Conservation (phyloP, 2,797 vertebrate species). For the Leptatherina wallacei region DNA sequence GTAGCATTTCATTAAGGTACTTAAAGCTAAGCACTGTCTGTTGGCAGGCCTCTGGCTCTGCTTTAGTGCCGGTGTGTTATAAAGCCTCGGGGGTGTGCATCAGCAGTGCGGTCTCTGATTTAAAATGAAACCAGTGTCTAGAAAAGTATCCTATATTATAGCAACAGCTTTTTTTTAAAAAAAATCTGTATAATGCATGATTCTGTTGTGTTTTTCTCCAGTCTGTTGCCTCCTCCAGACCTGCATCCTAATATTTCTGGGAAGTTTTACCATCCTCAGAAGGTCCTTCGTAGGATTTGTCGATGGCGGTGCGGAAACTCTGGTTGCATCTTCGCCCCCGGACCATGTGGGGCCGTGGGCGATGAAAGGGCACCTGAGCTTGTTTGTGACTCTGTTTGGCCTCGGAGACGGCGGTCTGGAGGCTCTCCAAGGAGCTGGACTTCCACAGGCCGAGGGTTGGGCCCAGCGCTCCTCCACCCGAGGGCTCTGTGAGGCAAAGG, state of each 20-base stretch:
- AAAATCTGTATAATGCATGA: background rate
- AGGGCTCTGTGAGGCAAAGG: constrained; percentile 44
- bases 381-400: constrained; percentile 86
- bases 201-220: background rate
- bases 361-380: constrained; percentile 89
- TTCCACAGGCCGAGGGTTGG: constrained; percentile 94
- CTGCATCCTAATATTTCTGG: background rate
- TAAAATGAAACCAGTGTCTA: constrained; percentile 41
- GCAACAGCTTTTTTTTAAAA: constrained; percentile 19
- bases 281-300: constrained; percentile 95
- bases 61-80: constrained; percentile 59
- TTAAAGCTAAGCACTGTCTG: constrained; percentile 66
- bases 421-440: constrained; percentile 97
- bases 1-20: constrained; percentile 77
- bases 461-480: constrained; percentile 80
- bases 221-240: background rate
- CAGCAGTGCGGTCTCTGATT: constrained; percentile 44
- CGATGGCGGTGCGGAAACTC: constrained; percentile 95
- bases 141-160: constrained; percentile 7
- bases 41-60: constrained; percentile 67
- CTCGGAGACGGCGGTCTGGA: constrained; percentile 93
- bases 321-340: constrained; percentile 92
- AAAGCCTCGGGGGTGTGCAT: constrained; percentile 58
- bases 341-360: constrained; percentile 88
- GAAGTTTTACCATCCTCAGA: constrained; percentile 88